Evolutionary conservation across 2,113 vertebrate species (phyloP), one percentile per base, ranked within the genome.

Genomic region (Tyrannus savana): DNA sequence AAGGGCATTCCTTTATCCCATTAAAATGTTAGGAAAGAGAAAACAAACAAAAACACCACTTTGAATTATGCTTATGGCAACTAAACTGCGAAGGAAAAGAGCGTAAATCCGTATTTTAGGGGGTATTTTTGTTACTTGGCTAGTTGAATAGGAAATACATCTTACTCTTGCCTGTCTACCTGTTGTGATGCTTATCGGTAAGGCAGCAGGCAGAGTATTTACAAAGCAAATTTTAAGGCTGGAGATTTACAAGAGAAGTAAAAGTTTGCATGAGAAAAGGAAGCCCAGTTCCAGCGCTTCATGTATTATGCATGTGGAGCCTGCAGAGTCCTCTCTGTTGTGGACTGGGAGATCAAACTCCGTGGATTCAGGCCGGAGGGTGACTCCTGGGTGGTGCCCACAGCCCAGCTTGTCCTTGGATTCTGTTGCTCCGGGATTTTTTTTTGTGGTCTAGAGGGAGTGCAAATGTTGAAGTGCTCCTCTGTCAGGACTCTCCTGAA

Each of bases 221-320:
- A 87, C 86, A 84, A 90, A 80, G 19, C 69, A 81, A 81, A 84
- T 89, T 37, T 75, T 31, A 72, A 84, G 60, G 14, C 73, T 67
- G 27, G 17, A 64, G 55, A 62, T 92, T 69, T 83, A 82, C 18
- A 55, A 88, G 27, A 5, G 2, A 56, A 41, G 33, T 58, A 10
- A 25, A 83, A 68, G n/a, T 66, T 82, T 69, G 49, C 60, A 47
- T 66, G 58, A 82, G 78, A 21, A 56, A 64, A 64, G 55, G 19
- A 80, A 89, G 64, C 50, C 62, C 37, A 21, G 1, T 42, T 58
- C 13, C 53, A 27, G 41, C 47, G 14, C 9, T 17, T 67, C n/a
- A n/a, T 33, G 35, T n/a, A 5, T 81, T 33, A 24, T 42, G 33
- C 39, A 52, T 72, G 66, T 25, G 13, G 16, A 67, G 78, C 60